Evolutionary conservation across 2,797 vertebrate species (phyloP).

Genomic region (Perdix hodgsoniae): DNA sequence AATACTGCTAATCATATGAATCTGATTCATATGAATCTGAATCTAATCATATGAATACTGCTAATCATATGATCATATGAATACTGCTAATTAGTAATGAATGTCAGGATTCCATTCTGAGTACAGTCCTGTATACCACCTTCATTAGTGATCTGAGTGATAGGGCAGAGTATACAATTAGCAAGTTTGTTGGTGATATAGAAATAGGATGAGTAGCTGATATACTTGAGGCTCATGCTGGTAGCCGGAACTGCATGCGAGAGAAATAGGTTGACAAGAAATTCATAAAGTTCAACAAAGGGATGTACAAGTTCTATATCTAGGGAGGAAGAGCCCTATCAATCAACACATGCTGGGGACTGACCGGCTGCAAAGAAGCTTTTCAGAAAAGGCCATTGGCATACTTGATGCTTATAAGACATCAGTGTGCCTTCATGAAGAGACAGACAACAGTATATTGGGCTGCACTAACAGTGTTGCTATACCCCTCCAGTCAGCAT

Average conservation of each 20-base stretch:
- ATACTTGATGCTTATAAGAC: too few species aligned
- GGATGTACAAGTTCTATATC: background rate
- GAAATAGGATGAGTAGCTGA: background rate
- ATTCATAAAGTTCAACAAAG: background rate
- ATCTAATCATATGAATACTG: too few species aligned
- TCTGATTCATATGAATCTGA: too few species aligned
- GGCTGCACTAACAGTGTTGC: background rate
- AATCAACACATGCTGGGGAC: too few species aligned
- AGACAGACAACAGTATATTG: background rate
- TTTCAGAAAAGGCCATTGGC: background rate
- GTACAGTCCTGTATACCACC: fast-evolving
- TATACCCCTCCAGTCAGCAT: background rate
- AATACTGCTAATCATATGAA: background rate
- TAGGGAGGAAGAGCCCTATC: background rate
- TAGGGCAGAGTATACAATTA: background rate
- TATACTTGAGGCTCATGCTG: fast-evolving
- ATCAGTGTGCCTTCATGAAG: background rate
- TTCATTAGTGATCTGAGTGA: background rate
- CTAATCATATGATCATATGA: too few species aligned
- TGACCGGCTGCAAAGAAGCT: background rate
- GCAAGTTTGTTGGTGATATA: background rate
- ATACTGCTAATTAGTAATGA: background rate
- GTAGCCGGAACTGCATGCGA: background rate
- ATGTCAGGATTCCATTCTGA: background rate
- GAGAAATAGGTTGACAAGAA: background rate